Evolutionary conservation across 2,797 vertebrate species (phyloP).

Genomic region (Acipenser ruthenus): DNA sequence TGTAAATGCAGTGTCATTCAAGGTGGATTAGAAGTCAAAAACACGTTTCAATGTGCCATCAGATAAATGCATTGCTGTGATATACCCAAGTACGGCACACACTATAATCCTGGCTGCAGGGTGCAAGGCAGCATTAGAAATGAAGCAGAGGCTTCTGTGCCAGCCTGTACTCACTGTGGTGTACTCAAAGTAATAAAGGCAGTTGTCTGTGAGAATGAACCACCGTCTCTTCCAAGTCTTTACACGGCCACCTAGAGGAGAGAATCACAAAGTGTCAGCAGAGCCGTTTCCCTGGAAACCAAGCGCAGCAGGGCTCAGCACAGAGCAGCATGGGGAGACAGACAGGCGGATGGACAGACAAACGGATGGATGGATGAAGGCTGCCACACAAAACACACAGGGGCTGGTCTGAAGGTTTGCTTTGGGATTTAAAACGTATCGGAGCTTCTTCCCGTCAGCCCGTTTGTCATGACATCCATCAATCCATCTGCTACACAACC

Average conservation of each 20-base stretch:
- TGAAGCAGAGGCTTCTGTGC: no score
- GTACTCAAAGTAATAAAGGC: conserved; percentile 95
- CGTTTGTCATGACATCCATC: no score
- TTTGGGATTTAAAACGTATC: no score
- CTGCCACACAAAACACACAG: conserved; percentile 27
- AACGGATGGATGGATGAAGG: conserved; percentile 49
- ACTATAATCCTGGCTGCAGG: no score
- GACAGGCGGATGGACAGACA: conserved; percentile 55
- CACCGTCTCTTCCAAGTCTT: conserved; percentile 97
- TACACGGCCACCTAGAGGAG: conserved; percentile 78
- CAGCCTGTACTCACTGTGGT: conserved; percentile 73
- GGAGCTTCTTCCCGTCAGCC: no score
- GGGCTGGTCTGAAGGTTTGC: not conserved
- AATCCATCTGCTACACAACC: no score
- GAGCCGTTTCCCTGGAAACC: not conserved
- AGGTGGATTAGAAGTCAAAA: no score
- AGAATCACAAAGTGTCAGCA: conserved; percentile 27
- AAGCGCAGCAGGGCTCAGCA: conserved; percentile 29
- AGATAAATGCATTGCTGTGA: no score
- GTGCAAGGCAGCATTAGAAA: no score
- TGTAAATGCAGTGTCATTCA: conserved; percentile 45
- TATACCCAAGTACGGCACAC: no score
- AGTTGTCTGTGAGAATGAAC: conserved; percentile 96
- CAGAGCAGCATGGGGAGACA: conserved; percentile 47
- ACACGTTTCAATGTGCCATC: no score